Percentiles rank a stretch among this genome's conserved stretches.
phyloP scores from a whole-genome alignment of 2,113 vertebrate species.

The Nicator chloris region DNA sequence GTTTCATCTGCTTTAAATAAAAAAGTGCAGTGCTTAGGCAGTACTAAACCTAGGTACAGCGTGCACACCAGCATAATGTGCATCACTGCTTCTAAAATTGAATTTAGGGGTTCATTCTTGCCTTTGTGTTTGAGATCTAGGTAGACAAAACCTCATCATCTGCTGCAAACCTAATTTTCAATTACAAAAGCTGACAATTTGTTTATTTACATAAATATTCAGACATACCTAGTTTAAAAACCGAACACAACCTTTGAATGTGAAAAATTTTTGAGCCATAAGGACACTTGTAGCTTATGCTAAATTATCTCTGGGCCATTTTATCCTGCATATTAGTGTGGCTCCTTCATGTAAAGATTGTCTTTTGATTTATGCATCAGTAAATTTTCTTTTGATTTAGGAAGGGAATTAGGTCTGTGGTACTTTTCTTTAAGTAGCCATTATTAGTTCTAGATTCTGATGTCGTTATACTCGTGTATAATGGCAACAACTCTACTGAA shows the following conservation, averaged over 20 bases:
- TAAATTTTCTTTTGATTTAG: not conserved
- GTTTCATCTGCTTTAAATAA: slow-evolving; percentile 5
- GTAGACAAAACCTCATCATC: not conserved
- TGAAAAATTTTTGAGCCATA: not conserved
- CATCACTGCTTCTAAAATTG: not conserved
- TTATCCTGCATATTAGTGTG: fast-evolving
- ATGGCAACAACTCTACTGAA: not conserved
- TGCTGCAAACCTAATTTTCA: not conserved
- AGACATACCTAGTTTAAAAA: not conserved
- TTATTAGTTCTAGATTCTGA: not conserved
- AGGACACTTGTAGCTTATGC: not conserved
- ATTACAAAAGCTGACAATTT: not conserved
- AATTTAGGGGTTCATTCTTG: not conserved
- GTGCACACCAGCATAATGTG: not conserved
- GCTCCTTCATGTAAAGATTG: not conserved
- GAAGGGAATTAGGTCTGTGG: not conserved
- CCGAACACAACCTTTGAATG: not conserved
- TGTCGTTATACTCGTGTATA: not conserved
- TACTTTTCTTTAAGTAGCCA: not conserved
- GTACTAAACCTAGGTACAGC: not conserved
- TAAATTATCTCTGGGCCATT: not conserved
- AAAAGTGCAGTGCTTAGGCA: not conserved
- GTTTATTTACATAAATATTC: not conserved
- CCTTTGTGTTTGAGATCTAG: not conserved
- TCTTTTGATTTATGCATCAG: not conserved